Evolutionary conservation across 2,797 vertebrate species (phyloP).

Genomic region (Ambastaia sidthimunki): DNA sequence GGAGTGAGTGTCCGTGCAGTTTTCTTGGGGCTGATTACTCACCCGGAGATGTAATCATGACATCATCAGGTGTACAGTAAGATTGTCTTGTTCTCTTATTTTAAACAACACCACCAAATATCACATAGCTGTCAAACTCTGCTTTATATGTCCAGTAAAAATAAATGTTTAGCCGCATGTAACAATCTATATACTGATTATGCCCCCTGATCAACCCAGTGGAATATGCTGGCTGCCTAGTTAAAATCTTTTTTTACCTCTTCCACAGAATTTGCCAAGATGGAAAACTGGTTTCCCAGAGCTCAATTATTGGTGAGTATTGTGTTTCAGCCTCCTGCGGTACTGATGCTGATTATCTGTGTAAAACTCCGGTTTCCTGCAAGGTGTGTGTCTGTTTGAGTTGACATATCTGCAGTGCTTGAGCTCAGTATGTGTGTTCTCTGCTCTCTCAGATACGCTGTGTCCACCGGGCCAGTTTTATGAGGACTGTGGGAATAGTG

Average conservation of each 20-base stretch:
- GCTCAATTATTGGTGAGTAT: slow-evolving; percentile 75
- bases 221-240: neutral
- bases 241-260: slow-evolving; percentile 36
- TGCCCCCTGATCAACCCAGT: neutral
- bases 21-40: slow-evolving; percentile 89
- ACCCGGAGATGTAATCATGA: slow-evolving; percentile 89
- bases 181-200: neutral
- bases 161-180: neutral
- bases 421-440: slow-evolving; percentile 17
- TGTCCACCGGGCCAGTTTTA: slow-evolving; percentile 89
- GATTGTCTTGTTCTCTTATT: slow-evolving; percentile 57
- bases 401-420: neutral
- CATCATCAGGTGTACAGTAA: slow-evolving; percentile 94
- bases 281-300: slow-evolving; percentile 87
- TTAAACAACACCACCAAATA: neutral
- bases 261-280: slow-evolving; percentile 85
- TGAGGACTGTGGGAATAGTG: slow-evolving; percentile 83
- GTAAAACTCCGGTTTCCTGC: neutral
- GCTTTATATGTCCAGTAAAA: neutral
- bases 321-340: slow-evolving; percentile 12
- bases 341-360: neutral
- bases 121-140: neutral
- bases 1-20: slow-evolving; percentile 91
- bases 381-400: neutral
- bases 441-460: slow-evolving; percentile 70